A percentile compares a stretch with the other conserved stretches of the same genome.
These are phyloP conservation scores for Sebastes oblongus DNA, from an alignment of 2,797 vertebrate genomes.

Conservation along the genomic window DNA sequence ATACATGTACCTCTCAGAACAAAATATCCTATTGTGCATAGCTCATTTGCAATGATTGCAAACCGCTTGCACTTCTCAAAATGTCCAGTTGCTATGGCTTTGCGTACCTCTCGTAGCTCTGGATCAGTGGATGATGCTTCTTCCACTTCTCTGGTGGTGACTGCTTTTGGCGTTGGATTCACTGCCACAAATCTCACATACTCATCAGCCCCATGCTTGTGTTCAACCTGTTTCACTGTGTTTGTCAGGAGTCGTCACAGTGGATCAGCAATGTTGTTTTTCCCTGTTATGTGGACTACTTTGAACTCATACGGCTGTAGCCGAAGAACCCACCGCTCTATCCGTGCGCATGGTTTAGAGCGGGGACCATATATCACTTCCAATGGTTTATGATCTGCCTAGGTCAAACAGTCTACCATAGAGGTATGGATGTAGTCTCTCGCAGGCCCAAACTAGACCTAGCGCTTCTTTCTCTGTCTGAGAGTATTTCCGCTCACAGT, in stretches of 20 bases:
- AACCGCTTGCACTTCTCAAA: background rate
- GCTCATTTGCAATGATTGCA: background rate
- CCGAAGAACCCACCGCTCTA: background rate
- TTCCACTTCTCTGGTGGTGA: background rate
- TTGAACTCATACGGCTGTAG: background rate
- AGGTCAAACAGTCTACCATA: conserved; percentile 28
- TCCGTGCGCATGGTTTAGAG: background rate
- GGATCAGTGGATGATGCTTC: background rate
- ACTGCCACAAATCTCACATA: background rate
- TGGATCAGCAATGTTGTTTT: background rate
- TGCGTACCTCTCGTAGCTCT: background rate
- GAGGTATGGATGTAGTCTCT: conserved; percentile 19
- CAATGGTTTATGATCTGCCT: conserved; percentile 19
- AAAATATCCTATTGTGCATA: background rate
- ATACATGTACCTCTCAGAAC: background rate
- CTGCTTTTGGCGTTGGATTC: background rate
- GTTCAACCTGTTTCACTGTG: background rate
- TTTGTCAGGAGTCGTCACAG: background rate
- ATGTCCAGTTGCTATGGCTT: background rate
- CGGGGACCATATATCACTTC: background rate
- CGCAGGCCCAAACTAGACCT: background rate
- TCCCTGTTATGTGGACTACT: background rate
- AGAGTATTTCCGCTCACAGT: background rate
- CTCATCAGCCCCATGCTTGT: background rate
- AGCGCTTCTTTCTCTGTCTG: conserved; percentile 5